phyloP scores from a whole-genome alignment of 2,888 invertebrate genomes.

The Microctonus aethiopoides region DNA sequence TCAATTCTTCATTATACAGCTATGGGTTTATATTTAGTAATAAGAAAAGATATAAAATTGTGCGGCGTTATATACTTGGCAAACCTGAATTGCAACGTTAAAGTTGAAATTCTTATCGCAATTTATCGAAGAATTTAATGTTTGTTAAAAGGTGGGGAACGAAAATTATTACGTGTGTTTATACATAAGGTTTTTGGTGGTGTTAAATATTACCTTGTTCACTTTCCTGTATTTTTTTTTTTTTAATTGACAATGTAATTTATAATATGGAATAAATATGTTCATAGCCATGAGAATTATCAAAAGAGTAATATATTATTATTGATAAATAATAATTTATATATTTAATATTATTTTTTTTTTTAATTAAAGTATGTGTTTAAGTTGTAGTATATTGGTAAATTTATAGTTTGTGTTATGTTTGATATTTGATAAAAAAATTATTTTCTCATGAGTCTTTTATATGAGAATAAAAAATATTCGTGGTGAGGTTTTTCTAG shows the following conservation, averaged over 20 bases:
- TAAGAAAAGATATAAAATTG: background rate
- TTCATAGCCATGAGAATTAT: background rate
- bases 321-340: background rate
- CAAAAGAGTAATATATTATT: background rate
- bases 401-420: no score
- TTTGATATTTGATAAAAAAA: no score
- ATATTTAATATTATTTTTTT: background rate
- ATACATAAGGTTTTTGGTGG: background rate
- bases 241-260: background rate
- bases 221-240: background rate
- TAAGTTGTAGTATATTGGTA: no score
- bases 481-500: no score
- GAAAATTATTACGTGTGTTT: constrained; percentile 10
- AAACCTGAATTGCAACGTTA: constrained; percentile 27
- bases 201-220: background rate
- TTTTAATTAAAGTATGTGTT: no score
- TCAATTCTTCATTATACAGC: background rate
- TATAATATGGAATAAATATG: background rate
- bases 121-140: constrained; percentile 30
- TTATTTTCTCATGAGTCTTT: no score
- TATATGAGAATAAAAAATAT: no score
- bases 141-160: no score
- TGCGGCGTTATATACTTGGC: constrained; percentile 7
- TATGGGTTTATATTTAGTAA: background rate
- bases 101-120: constrained; percentile 26